Evolutionary conservation across 2,113 vertebrate species (phyloP).

Genomic region (Ctenodactylus gundi): DNA sequence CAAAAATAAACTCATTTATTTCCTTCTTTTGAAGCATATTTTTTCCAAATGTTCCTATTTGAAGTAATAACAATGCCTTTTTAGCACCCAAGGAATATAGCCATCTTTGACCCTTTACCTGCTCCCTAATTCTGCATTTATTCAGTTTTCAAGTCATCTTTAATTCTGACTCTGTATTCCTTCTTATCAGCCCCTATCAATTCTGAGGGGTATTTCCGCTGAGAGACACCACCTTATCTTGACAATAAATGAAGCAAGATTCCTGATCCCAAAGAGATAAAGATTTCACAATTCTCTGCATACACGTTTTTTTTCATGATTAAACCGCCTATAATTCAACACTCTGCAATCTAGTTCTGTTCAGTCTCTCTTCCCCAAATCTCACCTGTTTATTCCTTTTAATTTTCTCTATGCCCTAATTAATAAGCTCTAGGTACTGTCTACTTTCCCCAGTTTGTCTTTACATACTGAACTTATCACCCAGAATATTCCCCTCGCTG

Average conservation of each 20-base stretch:
- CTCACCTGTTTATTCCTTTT: neutral
- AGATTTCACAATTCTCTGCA: neutral
- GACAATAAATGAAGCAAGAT: neutral
- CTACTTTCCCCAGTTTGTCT: neutral
- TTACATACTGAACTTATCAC: neutral
- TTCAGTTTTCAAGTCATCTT: conserved; percentile 13
- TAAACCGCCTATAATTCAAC: neutral
- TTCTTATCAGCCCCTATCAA: neutral
- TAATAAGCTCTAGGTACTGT: neutral
- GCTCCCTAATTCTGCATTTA: neutral
- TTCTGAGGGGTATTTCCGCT: neutral
- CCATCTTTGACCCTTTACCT: neutral
- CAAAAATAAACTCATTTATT: conserved; percentile 3
- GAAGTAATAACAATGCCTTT: neutral
- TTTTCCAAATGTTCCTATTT: neutral
- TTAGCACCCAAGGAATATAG: neutral
- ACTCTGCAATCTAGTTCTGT: neutral
- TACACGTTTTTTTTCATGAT: neutral
- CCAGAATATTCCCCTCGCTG: neutral
- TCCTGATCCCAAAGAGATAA: neutral
- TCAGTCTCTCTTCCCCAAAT: neutral
- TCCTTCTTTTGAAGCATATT: conserved; percentile 11
- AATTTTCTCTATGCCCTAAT: neutral
- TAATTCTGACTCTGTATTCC: conserved; percentile 15
- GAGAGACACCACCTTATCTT: neutral